These are phyloP conservation scores for Tetropium fuscum DNA, from an alignment of 2,888 invertebrate genomes.

Conservation along the genomic window DNA sequence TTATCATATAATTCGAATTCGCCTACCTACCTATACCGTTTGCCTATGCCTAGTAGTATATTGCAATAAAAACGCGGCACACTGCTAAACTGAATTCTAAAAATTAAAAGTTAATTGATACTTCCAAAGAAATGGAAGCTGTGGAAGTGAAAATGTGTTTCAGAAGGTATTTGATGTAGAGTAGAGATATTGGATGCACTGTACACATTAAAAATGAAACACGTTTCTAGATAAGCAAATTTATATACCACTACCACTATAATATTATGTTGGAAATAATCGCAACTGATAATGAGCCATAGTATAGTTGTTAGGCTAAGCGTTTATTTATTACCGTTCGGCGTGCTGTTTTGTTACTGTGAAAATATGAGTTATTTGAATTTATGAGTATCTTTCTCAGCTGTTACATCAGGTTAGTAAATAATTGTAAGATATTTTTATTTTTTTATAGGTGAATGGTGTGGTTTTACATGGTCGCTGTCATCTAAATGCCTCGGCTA, in stretches of 20 bases:
- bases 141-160: constrained; percentile 2
- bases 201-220: constrained; percentile 36
- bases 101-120: no score
- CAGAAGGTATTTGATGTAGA: constrained; percentile 15
- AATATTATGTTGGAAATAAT: constrained; percentile 42
- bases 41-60: no score
- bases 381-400: constrained; percentile 55
- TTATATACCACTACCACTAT: constrained; percentile 33
- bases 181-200: constrained; percentile 14
- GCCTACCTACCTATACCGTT: no score
- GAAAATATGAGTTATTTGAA: constrained; percentile 46
- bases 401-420: constrained; percentile 58
- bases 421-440: constrained; percentile 46
- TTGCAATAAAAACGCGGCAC: no score
- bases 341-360: constrained; percentile 37
- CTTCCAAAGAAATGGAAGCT: no score
- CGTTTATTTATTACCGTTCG: constrained; percentile 41
- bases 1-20: no score
- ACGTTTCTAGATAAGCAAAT: constrained; percentile 43
- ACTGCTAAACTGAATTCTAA: no score
- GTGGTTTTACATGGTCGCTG: constrained; percentile 93
- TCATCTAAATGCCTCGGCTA: constrained; percentile 95
- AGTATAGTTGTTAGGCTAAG: constrained; percentile 42
- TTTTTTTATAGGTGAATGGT: constrained; percentile 85
- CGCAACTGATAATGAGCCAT: constrained; percentile 41